Conservation (phyloP, 2,888 invertebrate species). For the Malachius bipustulatus region DNA sequence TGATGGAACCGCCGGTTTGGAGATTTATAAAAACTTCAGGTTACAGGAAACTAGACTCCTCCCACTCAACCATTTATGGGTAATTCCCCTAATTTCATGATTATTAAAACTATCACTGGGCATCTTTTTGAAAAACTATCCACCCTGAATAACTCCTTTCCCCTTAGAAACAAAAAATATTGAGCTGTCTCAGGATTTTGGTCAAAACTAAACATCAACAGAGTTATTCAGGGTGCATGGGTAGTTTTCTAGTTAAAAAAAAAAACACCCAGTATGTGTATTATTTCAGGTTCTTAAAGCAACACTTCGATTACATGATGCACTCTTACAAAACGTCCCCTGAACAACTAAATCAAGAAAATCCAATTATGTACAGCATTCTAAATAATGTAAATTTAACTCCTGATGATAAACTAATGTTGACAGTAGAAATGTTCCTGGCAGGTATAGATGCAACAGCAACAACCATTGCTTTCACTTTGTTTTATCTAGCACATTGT, state of each 20-base stretch:
- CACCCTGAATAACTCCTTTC: no score
- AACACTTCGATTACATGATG: conserved; percentile 20
- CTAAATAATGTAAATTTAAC: conserved; percentile 34
- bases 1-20: conserved; percentile 41
- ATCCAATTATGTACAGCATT: conserved; percentile 31
- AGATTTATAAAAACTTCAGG: conserved; percentile 38
- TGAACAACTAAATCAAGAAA: conserved; percentile 17
- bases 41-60: conserved; percentile 39
- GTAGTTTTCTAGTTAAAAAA: no score
- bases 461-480: conserved; percentile 38
- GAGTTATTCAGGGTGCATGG: no score
- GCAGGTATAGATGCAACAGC: conserved; percentile 48
- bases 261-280: background rate
- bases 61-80: conserved; percentile 39
- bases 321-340: conserved; percentile 18
- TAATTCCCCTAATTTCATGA: no score
- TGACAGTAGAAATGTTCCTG: conserved; percentile 43
- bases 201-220: no score
- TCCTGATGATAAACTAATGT: conserved; percentile 38
- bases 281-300: conserved; percentile 22
- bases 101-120: no score
- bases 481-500: conserved; percentile 43
- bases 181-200: no score
- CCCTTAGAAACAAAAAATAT: no score
- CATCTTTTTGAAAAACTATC: no score